These are phyloP conservation scores for Xiphias gladius DNA, from an alignment of 2,113 vertebrate genomes.

Conservation along the genomic window DNA sequence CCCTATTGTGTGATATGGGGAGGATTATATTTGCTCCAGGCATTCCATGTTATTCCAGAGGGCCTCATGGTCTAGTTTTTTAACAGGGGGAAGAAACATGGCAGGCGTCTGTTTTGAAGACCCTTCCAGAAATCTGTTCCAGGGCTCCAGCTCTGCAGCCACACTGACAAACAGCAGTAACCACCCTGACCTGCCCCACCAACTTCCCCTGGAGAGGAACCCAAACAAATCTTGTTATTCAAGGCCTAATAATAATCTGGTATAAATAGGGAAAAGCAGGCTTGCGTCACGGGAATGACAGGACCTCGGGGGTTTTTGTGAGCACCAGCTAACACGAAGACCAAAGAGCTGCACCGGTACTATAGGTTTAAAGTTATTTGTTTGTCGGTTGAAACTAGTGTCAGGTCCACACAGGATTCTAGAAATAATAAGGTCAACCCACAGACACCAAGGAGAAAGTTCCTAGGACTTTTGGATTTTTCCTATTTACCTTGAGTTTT, in stretches of 20 bases:
- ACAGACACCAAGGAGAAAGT: neutral
- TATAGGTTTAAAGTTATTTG: constrained; percentile 7
- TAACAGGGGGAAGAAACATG: constrained; percentile 57
- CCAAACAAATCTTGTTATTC: constrained; percentile 74
- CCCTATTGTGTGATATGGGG: constrained; percentile 66
- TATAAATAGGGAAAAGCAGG: constrained; percentile 40
- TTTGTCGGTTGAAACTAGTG: constrained; percentile 7
- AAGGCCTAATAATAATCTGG: constrained; percentile 63
- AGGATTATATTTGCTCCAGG: constrained; percentile 69
- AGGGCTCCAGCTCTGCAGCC: constrained; percentile 52
- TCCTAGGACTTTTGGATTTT: neutral
- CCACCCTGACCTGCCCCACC: constrained; percentile 66
- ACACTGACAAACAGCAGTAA: constrained; percentile 62
- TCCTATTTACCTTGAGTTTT: neutral
- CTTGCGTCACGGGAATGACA: constrained; percentile 28
- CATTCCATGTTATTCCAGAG: constrained; percentile 66
- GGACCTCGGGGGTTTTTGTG: neutral
- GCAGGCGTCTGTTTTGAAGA: constrained; percentile 65
- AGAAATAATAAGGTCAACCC: neutral
- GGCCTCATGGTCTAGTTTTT: constrained; percentile 67
- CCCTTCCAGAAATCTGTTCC: constrained; percentile 60
- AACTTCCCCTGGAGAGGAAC: constrained; percentile 60
- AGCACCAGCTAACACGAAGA: neutral
- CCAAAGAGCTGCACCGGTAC: neutral
- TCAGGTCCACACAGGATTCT: neutral